Evolutionary conservation across 2,888 invertebrate species (phyloP), one percentile per base, ranked within the genome.

Genomic region (Epirrhoe alternata): DNA sequence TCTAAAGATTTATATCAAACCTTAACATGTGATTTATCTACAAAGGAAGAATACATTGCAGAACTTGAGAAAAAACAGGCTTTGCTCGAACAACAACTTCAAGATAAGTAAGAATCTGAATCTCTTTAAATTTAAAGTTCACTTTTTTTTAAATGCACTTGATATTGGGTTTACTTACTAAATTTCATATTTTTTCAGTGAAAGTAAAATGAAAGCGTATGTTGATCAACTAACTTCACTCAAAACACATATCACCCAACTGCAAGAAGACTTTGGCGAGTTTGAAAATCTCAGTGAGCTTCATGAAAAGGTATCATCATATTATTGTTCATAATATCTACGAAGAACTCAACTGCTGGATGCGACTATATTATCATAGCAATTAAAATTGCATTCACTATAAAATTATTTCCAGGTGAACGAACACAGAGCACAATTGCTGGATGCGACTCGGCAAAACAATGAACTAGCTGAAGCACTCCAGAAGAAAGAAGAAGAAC

Each of bases 231-330:
- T 93, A 51, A 67, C 77, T 6, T 70, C 78, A 31, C 77, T 91
- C 5, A 89, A 89, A 75, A 77, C 71, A 57, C 82, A 88, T n/a
- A 84, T 92, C 33, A 66, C 73, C 16, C 80, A 86, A 68, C 69
- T 92, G 45, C 85, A 88, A 74, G 75, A 86, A 66, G 87, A 88
- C 67, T 88, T 88, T 70, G 88, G 86, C 16, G 86, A 86, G 68
- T 85, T 88, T 64, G 84, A 87, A 70, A 86, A 86, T 71, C 69
- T 89, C n/a, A 78, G 76, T 53, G 82, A 87, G 38, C 79, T 91
- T 45, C 85, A 80, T 50, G 84, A 85, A 64, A 85, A 83, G 85
- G 92, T 91, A 24, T 3, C 24, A 24, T 24, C 24, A 24, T 24
- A 24, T 1, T 24, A 24, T 1, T 24, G 1, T 24, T 24, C 3